phyloP scores from a whole-genome alignment of 2,888 invertebrate genomes.

The Linnaemya vulpina region DNA sequence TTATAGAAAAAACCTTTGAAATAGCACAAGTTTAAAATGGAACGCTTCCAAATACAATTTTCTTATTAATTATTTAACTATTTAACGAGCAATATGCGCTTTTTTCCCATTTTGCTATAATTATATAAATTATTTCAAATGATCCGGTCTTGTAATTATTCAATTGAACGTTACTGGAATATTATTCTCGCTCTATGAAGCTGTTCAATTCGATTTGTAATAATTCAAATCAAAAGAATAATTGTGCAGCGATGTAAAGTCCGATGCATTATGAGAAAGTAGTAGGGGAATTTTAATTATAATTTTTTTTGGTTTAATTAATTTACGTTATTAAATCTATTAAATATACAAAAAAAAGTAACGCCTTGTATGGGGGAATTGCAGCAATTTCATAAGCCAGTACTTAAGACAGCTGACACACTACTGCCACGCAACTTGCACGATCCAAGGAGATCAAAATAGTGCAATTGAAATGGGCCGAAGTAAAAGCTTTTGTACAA shows the following conservation, averaged over 20 bases:
- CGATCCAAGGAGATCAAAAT: too few relatives aligned
- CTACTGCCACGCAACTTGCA: too few relatives aligned
- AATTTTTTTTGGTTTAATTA: neutral
- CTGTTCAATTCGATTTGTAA: conserved; percentile 15
- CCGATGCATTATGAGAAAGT: neutral
- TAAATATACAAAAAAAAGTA: neutral
- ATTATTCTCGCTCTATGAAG: neutral
- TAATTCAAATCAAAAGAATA: conserved; percentile 13
- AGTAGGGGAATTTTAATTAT: neutral
- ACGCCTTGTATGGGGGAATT: too few relatives aligned
- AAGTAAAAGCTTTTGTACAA: too few relatives aligned
- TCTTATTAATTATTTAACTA: conserved; percentile 23
- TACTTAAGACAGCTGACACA: too few relatives aligned
- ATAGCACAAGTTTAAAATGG: neutral
- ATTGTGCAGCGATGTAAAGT: conserved; percentile 5
- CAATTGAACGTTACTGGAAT: conserved; percentile 37
- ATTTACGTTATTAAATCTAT: neutral
- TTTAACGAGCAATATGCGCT: neutral
- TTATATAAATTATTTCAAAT: conserved; percentile 30
- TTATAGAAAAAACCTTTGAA: neutral
- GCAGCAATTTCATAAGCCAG: too few relatives aligned
- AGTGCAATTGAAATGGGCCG: too few relatives aligned
- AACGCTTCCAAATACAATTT: neutral
- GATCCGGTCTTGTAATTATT: conserved; percentile 48
- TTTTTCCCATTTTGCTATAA: conserved; percentile 8